Evolutionary conservation across 2,113 vertebrate genomes (phyloP), one percentile per base, ranked within the genome.

Genomic region (Proterorhinus semilunaris): DNA sequence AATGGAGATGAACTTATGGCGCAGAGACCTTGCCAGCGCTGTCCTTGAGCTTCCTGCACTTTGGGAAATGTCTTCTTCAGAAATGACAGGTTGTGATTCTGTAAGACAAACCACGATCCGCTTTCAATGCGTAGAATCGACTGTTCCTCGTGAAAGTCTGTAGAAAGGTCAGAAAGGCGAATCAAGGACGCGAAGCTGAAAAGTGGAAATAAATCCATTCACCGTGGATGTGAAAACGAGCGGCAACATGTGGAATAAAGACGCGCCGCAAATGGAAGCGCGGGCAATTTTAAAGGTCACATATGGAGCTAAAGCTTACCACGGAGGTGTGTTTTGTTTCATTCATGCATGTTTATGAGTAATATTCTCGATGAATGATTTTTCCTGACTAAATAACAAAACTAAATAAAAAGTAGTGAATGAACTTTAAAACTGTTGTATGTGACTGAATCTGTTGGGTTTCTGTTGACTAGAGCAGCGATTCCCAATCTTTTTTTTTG

Each of bases 161-260:
- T 44, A 61, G n/a, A 44, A 61, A 61, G 36, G 13, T 61, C 42
- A 61, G 13, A 61, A 8, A 13, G 11, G 44, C 42, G n/a, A 44
- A 61, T 61, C 42, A 61, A 61, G 58, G 36, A 44, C 58, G 13
- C 15, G 44, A 61, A 61, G 43, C 42, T 61, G 36, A 59, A 57
- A 58, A 43, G 55, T 11, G 11, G 42, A 44, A 45, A 61, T 44
- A 61, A 61, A 61, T 45, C 42, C 21, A 4, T 10, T 13, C 1
- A 5, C 49, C 5, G 49, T 5, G 12, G 49, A 13, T 16, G 13
- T 61, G 42, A 10, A 3, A n/a, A 8, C 7, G 43, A 43, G 16
- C 7, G 53, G 53, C 10, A 10, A 17, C 16, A 10, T 27, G 42
- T 16, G 44, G 6, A 13, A 43, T 7, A 15, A 42, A 61, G 57